Conservation (phyloP, 2,888 invertebrate genomes). For the Meandrusa payeni region DNA sequence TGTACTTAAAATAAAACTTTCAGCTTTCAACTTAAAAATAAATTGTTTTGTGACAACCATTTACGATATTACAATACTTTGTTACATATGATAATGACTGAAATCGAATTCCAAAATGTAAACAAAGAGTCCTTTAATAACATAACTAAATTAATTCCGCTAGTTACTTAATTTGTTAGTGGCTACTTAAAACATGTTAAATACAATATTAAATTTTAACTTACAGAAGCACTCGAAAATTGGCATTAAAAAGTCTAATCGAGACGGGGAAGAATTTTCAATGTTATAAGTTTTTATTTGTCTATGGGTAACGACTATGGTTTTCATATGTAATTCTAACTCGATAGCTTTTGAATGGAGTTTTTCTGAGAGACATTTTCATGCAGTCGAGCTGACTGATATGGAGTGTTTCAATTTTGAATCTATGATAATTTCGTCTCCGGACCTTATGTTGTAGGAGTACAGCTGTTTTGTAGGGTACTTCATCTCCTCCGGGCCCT, state of each 20-base stretch:
- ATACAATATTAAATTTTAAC: slow-evolving; percentile 5
- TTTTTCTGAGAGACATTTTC: slow-evolving; percentile 17
- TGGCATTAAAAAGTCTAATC: neutral
- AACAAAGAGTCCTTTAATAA: slow-evolving; percentile 25
- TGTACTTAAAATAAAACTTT: slow-evolving; percentile 36
- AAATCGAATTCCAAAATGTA: slow-evolving; percentile 20
- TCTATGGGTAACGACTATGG: slow-evolving; percentile 20
- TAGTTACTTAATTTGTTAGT: slow-evolving; percentile 23
- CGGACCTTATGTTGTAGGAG: slow-evolving; percentile 93
- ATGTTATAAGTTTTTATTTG: slow-evolving; percentile 1
- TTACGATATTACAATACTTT: slow-evolving; percentile 25
- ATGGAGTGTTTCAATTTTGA: slow-evolving; percentile 84
- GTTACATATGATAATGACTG: slow-evolving; percentile 23
- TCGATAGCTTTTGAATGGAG: slow-evolving; percentile 13
- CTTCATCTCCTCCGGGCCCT: slow-evolving; percentile 93
- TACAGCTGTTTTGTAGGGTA: slow-evolving; percentile 94
- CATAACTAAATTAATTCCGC: slow-evolving; percentile 21
- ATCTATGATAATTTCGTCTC: slow-evolving; percentile 95
- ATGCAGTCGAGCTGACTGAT: slow-evolving; percentile 54
- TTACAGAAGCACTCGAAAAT: slow-evolving; percentile 1
- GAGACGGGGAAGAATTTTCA: neutral
- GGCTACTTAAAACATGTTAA: slow-evolving; percentile 8
- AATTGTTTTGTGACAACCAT: slow-evolving; percentile 55
- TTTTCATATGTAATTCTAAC: slow-evolving; percentile 6
- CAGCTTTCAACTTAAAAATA: slow-evolving; percentile 53